A percentile compares a stretch with the other conserved stretches of the same genome.
phyloP scores from a whole-genome alignment of 1,140 invertebrate species.

The Ips typographus region DNA sequence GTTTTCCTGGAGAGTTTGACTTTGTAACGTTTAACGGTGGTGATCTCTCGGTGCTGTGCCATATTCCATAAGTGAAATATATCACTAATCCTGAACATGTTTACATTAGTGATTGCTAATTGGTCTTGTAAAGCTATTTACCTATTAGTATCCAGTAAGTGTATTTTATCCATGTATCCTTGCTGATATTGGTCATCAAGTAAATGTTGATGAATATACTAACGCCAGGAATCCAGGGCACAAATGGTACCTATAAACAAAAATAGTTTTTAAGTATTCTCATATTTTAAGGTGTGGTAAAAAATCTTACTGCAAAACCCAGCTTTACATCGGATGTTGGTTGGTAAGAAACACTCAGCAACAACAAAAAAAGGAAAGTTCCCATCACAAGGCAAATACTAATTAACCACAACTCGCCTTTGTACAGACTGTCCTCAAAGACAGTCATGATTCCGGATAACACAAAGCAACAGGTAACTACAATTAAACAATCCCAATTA shows the following conservation, averaged over 20 bases:
- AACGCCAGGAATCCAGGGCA: slow-evolving; percentile 74
- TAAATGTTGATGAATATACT: slow-evolving; percentile 81
- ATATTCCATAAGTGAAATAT: slow-evolving; percentile 60
- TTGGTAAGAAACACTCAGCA: slow-evolving; percentile 41
- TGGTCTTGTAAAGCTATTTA: slow-evolving; percentile 45
- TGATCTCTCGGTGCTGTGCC: slow-evolving; percentile 58
- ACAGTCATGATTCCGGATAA: slow-evolving; percentile 40
- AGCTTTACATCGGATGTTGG: slow-evolving; percentile 40
- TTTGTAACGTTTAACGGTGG: slow-evolving; percentile 13
- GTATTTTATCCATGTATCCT: slow-evolving; percentile 78
- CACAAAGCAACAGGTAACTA: slow-evolving; percentile 42
- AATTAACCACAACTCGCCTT: slow-evolving; percentile 40
- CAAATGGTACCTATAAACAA: slow-evolving; percentile 68
- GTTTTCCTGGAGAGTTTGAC: neutral
- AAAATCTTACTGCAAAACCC: slow-evolving; percentile 40
- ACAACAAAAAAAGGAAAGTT: slow-evolving; percentile 36
- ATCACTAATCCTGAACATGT: slow-evolving; percentile 56
- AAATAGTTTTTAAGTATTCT: neutral
- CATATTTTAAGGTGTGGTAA: neutral
- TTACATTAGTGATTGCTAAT: too few species aligned
- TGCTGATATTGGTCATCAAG: slow-evolving; percentile 76
- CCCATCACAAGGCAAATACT: slow-evolving; percentile 27
- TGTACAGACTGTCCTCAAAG: slow-evolving; percentile 42
- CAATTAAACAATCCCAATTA: slow-evolving; percentile 38
- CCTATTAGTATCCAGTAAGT: slow-evolving; percentile 73